These are phyloP conservation scores for Camponotus vicinus DNA, from an alignment of 1,140 invertebrate species.

Conservation along the genomic window DNA sequence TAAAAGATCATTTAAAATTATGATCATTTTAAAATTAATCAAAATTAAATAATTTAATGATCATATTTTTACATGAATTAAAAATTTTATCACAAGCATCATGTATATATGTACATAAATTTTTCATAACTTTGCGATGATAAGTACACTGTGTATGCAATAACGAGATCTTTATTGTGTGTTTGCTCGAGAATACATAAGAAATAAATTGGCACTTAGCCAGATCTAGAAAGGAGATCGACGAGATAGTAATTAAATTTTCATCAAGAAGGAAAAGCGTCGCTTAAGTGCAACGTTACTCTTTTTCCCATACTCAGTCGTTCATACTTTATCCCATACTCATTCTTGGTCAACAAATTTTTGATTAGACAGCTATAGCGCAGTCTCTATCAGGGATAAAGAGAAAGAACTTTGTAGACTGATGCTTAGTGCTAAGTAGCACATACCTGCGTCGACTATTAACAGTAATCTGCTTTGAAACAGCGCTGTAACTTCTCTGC, in stretches of 20 bases:
- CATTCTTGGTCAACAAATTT: slow-evolving; percentile 4
- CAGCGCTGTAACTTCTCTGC: slow-evolving; percentile 51
- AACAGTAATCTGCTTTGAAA: slow-evolving; percentile 56
- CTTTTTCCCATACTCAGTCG: not conserved
- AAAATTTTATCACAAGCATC: not conserved
- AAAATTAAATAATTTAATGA: not conserved
- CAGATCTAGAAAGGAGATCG: slow-evolving; percentile 15
- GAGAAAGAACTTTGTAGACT: slow-evolving; percentile 23
- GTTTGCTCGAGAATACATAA: not conserved
- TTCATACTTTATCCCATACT: no score
- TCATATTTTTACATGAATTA: not conserved
- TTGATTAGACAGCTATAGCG: not conserved
- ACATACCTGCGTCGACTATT: slow-evolving; percentile 21
- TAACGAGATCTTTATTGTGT: not conserved
- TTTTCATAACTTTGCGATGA: not conserved
- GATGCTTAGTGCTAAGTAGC: slow-evolving; percentile 34
- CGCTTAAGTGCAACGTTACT: not conserved
- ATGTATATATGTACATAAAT: not conserved
- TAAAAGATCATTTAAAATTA: not conserved
- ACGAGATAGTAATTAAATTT: slow-evolving; percentile 43
- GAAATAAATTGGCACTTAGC: slow-evolving; percentile 17
- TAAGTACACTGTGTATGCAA: not conserved
- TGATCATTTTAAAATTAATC: not conserved
- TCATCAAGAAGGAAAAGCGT: slow-evolving; percentile 22
- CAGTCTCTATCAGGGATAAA: no score